Percentiles rank a stretch among this genome's conserved stretches.
Conservation (phyloP, 2,888 invertebrate genomes). For the Ennomos erosarius region DNA sequence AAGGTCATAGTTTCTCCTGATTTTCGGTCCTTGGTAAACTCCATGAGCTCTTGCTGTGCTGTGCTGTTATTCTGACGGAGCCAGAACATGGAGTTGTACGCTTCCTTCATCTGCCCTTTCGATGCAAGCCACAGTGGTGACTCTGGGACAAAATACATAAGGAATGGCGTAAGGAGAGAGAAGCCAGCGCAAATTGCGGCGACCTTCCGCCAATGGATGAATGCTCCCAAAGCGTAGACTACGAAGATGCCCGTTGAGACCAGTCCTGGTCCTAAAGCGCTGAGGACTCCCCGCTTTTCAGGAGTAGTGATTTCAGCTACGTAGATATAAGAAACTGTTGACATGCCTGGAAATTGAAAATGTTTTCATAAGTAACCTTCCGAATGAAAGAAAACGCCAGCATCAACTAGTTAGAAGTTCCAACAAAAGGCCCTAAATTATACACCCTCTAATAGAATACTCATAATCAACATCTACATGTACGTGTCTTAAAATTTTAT, state of each 20-base stretch:
- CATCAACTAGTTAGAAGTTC: no score
- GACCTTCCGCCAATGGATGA: slow-evolving; percentile 87
- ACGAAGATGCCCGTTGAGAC: slow-evolving; percentile 90
- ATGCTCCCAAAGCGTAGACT: slow-evolving; percentile 88
- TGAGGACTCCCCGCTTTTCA: slow-evolving; percentile 88
- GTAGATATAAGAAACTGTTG: slow-evolving; percentile 88
- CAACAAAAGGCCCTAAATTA: no score
- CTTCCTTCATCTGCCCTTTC: slow-evolving; percentile 85
- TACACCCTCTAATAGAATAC: no score
- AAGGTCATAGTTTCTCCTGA: slow-evolving; percentile 68
- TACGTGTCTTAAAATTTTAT: no score
- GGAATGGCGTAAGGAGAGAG: slow-evolving; percentile 82
- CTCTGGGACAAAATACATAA: slow-evolving; percentile 88
- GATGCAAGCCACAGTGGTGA: slow-evolving; percentile 89
- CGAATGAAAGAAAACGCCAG: no score
- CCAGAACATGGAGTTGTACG: slow-evolving; percentile 87
- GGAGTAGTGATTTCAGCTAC: slow-evolving; percentile 89
- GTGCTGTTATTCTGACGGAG: slow-evolving; percentile 86
- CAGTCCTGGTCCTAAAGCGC: slow-evolving; percentile 88
- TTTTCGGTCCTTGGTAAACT: slow-evolving; percentile 81
- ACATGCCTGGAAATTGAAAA: slow-evolving; percentile 84
- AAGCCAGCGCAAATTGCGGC: slow-evolving; percentile 87
- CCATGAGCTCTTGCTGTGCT: slow-evolving; percentile 87
- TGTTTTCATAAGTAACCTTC: not conserved
- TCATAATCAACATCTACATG: no score